Percentiles rank a stretch among this genome's conserved stretches.
Conservation (phyloP, 2,113 vertebrate genomes). For the Microtus richardsoni region DNA sequence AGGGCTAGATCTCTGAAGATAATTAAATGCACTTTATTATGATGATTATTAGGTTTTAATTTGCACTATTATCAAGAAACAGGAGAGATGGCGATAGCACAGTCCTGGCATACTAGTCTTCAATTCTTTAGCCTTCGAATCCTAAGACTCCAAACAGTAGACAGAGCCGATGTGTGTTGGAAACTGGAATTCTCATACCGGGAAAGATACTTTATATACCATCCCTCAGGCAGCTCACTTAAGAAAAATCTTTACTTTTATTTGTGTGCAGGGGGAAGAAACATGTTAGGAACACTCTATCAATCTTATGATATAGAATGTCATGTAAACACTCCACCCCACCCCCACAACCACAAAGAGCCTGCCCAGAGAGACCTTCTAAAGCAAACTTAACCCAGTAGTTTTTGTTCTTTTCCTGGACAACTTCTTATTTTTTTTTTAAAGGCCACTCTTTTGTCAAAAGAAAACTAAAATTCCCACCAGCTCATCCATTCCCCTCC, state of each 20-base stretch:
- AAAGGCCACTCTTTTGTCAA: constrained; percentile 73
- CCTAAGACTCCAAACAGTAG: constrained; percentile 47
- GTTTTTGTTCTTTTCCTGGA: neutral
- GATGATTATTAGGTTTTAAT: constrained; percentile 81
- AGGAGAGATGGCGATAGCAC: constrained; percentile 47
- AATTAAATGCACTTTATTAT: constrained; percentile 83
- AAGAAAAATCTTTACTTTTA: constrained; percentile 71
- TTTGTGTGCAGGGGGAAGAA: constrained; percentile 67
- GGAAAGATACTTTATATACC: constrained; percentile 31
- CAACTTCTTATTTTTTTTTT: constrained; percentile 50
- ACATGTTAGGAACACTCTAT: constrained; percentile 78
- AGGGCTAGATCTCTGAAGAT: constrained; percentile 80
- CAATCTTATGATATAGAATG: constrained; percentile 71
- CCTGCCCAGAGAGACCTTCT: constrained; percentile 42
- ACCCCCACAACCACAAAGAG: constrained; percentile 73
- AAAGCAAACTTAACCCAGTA: constrained; percentile 57
- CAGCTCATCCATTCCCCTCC: constrained; percentile 42
- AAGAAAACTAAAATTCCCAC: constrained; percentile 70
- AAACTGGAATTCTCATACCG: constrained; percentile 60
- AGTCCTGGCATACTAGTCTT: constrained; percentile 36
- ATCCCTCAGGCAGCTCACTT: constrained; percentile 38
- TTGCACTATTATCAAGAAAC: constrained; percentile 73
- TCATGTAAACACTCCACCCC: constrained; percentile 69
- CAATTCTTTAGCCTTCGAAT: constrained; percentile 43
- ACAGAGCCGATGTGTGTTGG: constrained; percentile 30